These are phyloP conservation scores for Coelopa frigida DNA, from an alignment of 1,140 invertebrate species.

Conservation along the genomic window DNA sequence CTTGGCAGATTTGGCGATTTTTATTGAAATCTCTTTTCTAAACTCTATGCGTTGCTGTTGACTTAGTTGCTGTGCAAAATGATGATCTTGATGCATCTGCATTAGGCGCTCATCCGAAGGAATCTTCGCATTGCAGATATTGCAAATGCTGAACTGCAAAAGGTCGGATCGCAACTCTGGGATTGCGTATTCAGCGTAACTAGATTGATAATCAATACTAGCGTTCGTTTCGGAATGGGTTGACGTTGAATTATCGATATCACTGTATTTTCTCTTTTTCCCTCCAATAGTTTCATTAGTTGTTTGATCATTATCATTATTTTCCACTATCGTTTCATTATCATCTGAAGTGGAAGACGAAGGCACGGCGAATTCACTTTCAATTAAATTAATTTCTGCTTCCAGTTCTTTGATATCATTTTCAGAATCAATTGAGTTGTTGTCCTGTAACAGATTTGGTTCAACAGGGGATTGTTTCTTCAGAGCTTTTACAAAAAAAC, in stretches of 20 bases:
- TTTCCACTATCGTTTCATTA: neutral
- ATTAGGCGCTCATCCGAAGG: constrained; percentile 35
- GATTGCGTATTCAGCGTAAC: constrained; percentile 32
- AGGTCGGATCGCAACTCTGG: constrained; percentile 20
- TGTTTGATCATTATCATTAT: too few relatives aligned
- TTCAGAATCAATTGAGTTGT: too few relatives aligned
- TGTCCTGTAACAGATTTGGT: too few relatives aligned
- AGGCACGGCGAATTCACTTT: too few relatives aligned
- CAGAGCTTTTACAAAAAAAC: constrained; percentile 11
- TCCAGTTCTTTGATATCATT: too few relatives aligned
- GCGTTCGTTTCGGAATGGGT: too few relatives aligned
- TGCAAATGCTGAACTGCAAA: constrained; percentile 48
- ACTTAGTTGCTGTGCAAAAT: constrained; percentile 53
- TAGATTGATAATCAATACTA: constrained; percentile 19
- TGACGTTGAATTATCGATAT: too few relatives aligned
- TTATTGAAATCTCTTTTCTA: constrained; percentile 24
- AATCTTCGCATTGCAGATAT: constrained; percentile 45
- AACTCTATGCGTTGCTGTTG: constrained; percentile 45
- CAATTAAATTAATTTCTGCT: too few relatives aligned
- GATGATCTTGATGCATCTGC: constrained; percentile 53
- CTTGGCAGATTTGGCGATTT: constrained; percentile 11
- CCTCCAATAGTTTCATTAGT: too few relatives aligned
- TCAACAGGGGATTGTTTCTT: too few relatives aligned
- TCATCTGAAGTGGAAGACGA: neutral
- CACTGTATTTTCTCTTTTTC: too few relatives aligned